Base-by-base conservation (phyloP, 2,797 vertebrate genomes). In the Sebastes hubbsi region DNA sequence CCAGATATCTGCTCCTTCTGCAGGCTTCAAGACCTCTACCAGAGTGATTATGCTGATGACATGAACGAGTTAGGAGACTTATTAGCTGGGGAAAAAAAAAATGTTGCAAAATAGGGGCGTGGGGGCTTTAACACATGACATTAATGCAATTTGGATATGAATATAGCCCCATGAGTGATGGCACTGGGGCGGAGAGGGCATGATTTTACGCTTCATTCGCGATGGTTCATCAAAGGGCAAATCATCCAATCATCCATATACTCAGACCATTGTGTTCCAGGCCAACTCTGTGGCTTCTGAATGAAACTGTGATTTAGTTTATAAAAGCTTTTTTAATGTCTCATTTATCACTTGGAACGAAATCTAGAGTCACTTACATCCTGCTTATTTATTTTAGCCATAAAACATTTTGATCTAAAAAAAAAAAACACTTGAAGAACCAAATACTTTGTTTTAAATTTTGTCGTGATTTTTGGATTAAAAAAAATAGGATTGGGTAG, bases 11-110 rank as follows among this genome's bases (percentile, higher is more conserved):
- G 42, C 90, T 92, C 65, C 78, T 75, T 38, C 36, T 38, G 36
- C 36, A 38, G 75, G 82, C 79, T 64, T 77, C 83, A 64, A 78
- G 91, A 93, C 86, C 92, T 94, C 92, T 93, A 94, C 93, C 89
- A 38, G 85, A 94, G 92, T 91, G 95, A 95, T 95, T 95, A 93
- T 93, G 92, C 89, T 91, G 95, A 96, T 92, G 93, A 92, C 92
- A 95, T 89, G 88, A 91, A 91, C 88, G 88, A 93, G 92, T 93
- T 91, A 90, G 86, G 91, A 92, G 87, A 92, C 90, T 92, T 89
- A 88, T 95, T 93, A 86, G 84, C 72, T 46, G 72, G 24, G 24
- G 24, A 10, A 10, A 10, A 4, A 49, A 61, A 81, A 82, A 81
- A 66, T 16, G 63, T 89, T 80, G 64, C 59, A 67, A 89, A 92